Base-by-base conservation (phyloP, 2,797 vertebrate genomes). In the Myoxocephalus aenaeus region DNA sequence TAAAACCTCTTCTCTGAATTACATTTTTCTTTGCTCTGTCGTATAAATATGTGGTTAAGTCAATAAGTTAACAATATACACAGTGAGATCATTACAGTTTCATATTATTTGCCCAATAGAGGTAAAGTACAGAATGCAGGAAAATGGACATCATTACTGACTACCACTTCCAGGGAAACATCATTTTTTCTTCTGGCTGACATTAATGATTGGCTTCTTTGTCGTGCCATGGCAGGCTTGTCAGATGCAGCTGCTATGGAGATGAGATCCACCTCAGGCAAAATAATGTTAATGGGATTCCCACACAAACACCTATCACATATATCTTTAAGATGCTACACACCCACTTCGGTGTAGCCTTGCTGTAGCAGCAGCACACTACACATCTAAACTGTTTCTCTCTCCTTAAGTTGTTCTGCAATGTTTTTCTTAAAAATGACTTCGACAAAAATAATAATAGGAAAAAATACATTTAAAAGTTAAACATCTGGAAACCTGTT, bases 121-220 rank as follows among this genome's bases (percentile, higher is more conserved):
- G 64, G 65, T n/a, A 65, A 84, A 58, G 53, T 75, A 81, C 5
- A 70, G 70, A 80, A 86, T 82, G 75, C 75, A 59, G 59, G 50
- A 25, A 91, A 87, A 86, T 83, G 80, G 89, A 86, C 87, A 85
- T 87, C 72, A 84, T 90, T 91, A 87, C 77, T 65, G 73, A 84
- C 78, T 17, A 82, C 65, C 79, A 89, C 75, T 87, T 85, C 22
- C 72, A 88, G 83, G 65, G 79, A 87, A 87, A 87, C 82, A 80
- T 79, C 79, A 83, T 70, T 67, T 58, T 13, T 32, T 80, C 75
- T 86, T 73, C 70, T 86, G 71, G 84, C 85, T 90, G 82, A 92
- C 85, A 85, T 89, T 89, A 85, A 87, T 87, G 89, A 90, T 87
- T 89, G 74, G 78, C 86, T 87, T 85, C 78, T 85, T 88, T 90